Percentiles rank a stretch among this genome's conserved stretches.
These are phyloP conservation scores for Clostera curtula DNA, from an alignment of 2,888 invertebrate species.

Conservation along the genomic window DNA sequence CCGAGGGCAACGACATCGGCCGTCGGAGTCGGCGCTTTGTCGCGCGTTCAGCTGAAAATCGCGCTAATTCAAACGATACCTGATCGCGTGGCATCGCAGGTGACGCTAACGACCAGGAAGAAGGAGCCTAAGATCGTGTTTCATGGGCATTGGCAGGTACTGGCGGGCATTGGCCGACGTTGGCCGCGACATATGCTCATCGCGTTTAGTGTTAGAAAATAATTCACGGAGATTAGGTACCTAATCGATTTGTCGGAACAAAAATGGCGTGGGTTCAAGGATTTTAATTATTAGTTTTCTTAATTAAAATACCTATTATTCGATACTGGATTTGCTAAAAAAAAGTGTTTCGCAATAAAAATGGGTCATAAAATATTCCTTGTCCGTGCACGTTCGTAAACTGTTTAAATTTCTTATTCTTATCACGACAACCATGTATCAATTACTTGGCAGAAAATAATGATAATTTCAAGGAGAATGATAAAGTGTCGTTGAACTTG, in stretches of 20 bases:
- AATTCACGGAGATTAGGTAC: too few species aligned
- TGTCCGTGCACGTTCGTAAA: too few species aligned
- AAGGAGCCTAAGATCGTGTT: constrained; percentile 23
- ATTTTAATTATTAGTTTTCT: too few species aligned
- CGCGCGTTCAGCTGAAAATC: constrained; percentile 53
- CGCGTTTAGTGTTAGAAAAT: too few species aligned
- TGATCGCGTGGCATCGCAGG: constrained; percentile 32
- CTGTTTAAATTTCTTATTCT: too few species aligned
- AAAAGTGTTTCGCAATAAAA: too few species aligned
- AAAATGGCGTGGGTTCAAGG: too few species aligned
- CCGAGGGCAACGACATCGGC: constrained; percentile 50
- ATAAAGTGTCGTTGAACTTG: constrained; percentile 65
- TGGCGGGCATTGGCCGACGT: too few species aligned
- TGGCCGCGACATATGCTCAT: constrained; percentile 22
- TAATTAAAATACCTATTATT: too few species aligned
- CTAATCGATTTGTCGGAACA: too few species aligned
- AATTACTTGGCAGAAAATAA: constrained; percentile 38
- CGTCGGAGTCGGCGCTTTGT: constrained; percentile 44
- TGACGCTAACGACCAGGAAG: constrained; percentile 44
- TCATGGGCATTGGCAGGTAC: constrained; percentile 24
- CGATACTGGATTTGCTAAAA: too few species aligned
- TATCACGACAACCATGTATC: constrained; percentile 15
- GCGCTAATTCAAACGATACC: constrained; percentile 43
- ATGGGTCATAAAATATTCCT: too few species aligned
- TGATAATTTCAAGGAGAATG: constrained; percentile 62